Conservation (phyloP, 2,888 invertebrate genomes). For the Junonia oenone region DNA sequence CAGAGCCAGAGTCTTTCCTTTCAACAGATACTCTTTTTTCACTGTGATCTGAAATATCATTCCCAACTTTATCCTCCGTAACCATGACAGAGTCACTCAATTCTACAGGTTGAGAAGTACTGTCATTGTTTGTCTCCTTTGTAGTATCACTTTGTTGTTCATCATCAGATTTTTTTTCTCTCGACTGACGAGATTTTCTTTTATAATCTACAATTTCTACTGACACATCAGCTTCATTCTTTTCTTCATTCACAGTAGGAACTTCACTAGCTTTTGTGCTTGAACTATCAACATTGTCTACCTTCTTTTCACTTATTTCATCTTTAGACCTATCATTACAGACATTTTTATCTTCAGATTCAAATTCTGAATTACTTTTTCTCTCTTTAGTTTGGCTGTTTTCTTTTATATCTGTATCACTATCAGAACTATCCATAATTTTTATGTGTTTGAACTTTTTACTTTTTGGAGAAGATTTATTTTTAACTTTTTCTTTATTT, state of each 20-base stretch:
- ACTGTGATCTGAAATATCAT: background rate
- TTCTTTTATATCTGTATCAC: constrained; percentile 24
- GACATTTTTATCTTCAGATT: background rate
- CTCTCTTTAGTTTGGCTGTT: background rate
- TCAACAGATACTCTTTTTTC: no score
- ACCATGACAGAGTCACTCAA: background rate
- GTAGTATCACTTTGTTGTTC: background rate
- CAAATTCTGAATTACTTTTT: background rate
- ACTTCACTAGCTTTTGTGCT: background rate
- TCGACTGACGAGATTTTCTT: background rate
- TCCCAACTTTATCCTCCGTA: background rate
- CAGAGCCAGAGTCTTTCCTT: background rate
- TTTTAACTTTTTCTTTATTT: background rate
- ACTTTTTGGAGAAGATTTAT: constrained; percentile 12
- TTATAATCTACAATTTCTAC: background rate
- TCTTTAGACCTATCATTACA: background rate
- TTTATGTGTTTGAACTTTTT: constrained; percentile 35
- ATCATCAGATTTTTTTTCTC: background rate
- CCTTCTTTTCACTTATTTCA: background rate
- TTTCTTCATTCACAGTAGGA: background rate
- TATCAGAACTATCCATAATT: constrained; percentile 39
- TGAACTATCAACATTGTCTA: background rate
- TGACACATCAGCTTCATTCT: background rate
- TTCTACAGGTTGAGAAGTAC: background rate
- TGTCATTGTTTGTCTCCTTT: background rate